Evolutionary conservation across 2,888 invertebrate species (phyloP), one percentile per base, ranked within the genome.

Genomic region (Lasioglossum marginatum): DNA sequence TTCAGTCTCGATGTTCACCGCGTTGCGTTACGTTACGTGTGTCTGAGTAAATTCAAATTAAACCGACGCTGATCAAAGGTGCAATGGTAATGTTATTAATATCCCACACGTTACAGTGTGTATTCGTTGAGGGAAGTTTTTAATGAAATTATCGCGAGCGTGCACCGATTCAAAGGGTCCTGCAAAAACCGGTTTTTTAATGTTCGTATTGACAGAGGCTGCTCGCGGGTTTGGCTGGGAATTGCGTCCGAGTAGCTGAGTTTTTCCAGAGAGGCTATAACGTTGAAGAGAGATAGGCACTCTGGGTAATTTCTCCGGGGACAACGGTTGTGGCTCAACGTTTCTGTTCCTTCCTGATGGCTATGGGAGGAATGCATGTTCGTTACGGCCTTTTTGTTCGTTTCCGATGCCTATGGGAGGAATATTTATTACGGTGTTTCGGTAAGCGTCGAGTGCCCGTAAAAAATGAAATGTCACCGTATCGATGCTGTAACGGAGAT

Each of bases 391-490:
- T 73, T 87, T 82, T 71, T 76, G 72, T 52, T 57, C 1, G 57
- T 12, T n/a, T n/a, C n/a, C 10, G 57, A 57, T n/a, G 57, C n/a
- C 57, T n/a, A 57, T n/a, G n/a, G 57, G 4, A 12, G 12, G 12
- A n/a, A n/a, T 57, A 4, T 19, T 34, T 31, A 19, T 66, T 34
- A 34, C 31, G 37, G 71, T 57, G 48, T 72, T 86, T 82, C 76
- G 77, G 66, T 57, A 66, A 76, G 52, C 77, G 63, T 72, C 73
- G 34, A 27, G 40, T 19, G 45, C 23, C 34, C 71, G 71, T 83
- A 86, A 63, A 77, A 81, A n/a, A 77, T 71, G 77, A 83, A 79
- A 60, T 14, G 71, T 63, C 34, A 12, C 16, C 34, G 34, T 12
- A 23, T 40, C 72, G 34, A 80, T 16, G n/a, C n/a, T 5, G 43